Evolutionary conservation across 2,113 vertebrate species (phyloP), one percentile per base, ranked within the genome.

Genomic region (Myiozetetes cayanensis): DNA sequence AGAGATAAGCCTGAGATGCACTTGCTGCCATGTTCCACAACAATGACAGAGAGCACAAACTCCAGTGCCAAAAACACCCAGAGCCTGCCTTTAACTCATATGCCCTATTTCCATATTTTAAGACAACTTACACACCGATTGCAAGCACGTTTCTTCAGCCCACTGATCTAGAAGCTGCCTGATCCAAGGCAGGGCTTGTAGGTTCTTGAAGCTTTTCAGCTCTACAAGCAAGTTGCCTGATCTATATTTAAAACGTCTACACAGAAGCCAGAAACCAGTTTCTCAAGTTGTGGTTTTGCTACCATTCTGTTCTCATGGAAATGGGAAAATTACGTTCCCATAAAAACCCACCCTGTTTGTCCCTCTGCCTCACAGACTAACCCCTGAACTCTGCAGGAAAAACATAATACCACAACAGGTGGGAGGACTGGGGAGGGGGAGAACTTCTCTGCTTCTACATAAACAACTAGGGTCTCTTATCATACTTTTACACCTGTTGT

Each of bases 31-130:
- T 3, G 22, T 56, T 46, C 46, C 63, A 71, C 22, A 62, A 23
- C 50, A 49, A 22, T 6, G 14, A 35, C 4, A 83, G 18, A n/a
- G 33, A 79, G 43, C 74, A 67, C 7, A 18, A 58, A 88, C 27
- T 27, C 3, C 0, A 50, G 46, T 8, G 14, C 62, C 44, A 70
- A 66, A 35, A 71, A 4, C 47, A 58, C 27, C 43, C 11, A 25
- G 13, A 0, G 1, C 58, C 14, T 53, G 28, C 39, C 10, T 80
- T 72, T 39, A 67, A 17, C 39, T 49, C 4, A 0, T 22, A 44
- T 4, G 2, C 37, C 18, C 41, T 43, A 11, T 31, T 37, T 78
- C 14, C 19, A 1, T 24, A 31, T 35, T 71, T 75, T n/a, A n/a
- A 81, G 21, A 56, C 15, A 56, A 37, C 2, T 68, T 76, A n/a